Percentiles rank a stretch among this genome's conserved stretches.
Evolutionary conservation across 2,797 vertebrate species (phyloP).

Genomic region (Morus bassanus): DNA sequence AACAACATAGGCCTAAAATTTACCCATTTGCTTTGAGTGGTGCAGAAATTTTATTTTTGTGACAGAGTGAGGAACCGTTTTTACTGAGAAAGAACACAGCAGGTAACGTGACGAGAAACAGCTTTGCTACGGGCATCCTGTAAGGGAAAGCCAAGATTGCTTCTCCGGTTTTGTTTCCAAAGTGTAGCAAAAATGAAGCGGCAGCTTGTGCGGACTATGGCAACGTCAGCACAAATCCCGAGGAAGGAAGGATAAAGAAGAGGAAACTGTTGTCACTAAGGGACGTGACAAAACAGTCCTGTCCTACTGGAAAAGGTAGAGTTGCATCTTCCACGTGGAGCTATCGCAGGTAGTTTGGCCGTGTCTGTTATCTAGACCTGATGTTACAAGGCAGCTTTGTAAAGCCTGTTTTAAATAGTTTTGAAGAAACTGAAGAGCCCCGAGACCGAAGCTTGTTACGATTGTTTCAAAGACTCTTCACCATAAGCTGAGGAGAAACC

Average conservation of each 20-base stretch:
- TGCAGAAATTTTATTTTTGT: neutral
- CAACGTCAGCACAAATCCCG: neutral
- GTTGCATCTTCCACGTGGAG: neutral
- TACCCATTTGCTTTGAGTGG: neutral
- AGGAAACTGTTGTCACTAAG: neutral
- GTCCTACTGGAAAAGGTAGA: neutral
- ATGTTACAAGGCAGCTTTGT: neutral
- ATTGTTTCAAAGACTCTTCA: neutral
- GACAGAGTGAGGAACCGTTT: neutral
- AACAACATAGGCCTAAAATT: neutral
- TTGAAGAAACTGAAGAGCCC: neutral
- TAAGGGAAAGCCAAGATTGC: neutral
- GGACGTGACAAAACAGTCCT: neutral
- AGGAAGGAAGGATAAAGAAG: neutral
- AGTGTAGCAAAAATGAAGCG: neutral
- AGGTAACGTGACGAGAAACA: fast-evolving
- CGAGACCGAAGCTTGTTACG: fast-evolving
- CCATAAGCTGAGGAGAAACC: neutral
- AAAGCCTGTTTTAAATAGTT: neutral
- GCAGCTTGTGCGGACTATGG: neutral
- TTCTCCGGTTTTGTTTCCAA: neutral
- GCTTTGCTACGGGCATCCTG: neutral
- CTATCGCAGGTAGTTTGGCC: neutral
- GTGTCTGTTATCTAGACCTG: too few species aligned
- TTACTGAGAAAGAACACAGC: neutral